phyloP scores from a whole-genome alignment of 2,113 vertebrate genomes.

The Peromyscus maniculatus region DNA sequence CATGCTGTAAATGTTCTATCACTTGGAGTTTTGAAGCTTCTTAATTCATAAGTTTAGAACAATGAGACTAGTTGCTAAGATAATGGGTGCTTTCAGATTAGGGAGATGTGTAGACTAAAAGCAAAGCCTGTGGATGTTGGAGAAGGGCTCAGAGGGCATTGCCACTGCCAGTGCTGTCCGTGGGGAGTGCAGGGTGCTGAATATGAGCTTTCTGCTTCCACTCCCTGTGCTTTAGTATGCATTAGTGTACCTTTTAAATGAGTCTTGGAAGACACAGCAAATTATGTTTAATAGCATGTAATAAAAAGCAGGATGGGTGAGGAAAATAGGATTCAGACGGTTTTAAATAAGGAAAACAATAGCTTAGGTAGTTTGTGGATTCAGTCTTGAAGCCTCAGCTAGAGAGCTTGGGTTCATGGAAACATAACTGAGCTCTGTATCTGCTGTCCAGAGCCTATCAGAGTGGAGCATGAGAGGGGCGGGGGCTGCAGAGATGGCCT shows the following conservation, averaged over 20 bases:
- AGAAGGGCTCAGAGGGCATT: not conserved
- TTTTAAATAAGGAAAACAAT: not conserved
- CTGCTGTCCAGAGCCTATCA: not conserved
- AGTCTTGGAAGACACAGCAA: not conserved
- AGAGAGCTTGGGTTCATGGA: not conserved
- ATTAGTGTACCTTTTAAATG: not conserved
- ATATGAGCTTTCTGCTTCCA: not conserved
- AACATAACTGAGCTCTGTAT: not conserved
- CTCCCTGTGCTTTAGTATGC: not conserved
- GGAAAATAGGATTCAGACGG: not conserved
- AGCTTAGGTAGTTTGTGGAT: not conserved
- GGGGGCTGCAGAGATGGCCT: not conserved
- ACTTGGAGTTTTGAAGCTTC: not conserved
- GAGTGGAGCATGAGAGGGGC: not conserved
- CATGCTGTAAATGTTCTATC: not conserved
- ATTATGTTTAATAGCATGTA: not conserved
- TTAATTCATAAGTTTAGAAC: not conserved
- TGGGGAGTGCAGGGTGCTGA: not conserved
- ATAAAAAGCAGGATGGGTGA: not conserved
- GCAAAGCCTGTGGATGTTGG: constrained; percentile 7
- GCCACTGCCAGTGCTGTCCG: not conserved
- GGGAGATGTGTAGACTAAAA: constrained; percentile 10
- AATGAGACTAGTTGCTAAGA: not conserved
- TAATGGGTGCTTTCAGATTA: not conserved
- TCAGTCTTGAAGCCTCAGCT: not conserved